Evolutionary conservation across 1,140 invertebrate species (phyloP), one percentile per base, ranked within the genome.

Genomic region (Zaprionus ghesquierei): DNA sequence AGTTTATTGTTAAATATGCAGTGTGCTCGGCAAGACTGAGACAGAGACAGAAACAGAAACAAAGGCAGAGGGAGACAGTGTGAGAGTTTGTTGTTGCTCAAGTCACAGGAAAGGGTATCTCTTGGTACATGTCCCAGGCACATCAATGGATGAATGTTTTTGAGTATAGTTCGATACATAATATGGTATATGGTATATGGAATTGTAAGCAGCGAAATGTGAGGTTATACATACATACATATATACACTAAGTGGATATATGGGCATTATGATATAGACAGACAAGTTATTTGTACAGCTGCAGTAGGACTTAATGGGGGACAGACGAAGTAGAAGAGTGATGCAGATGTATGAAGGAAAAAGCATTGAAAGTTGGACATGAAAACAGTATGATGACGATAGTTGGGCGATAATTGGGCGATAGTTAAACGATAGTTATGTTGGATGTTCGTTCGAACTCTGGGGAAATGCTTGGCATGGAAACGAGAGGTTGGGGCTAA

Each of bases 401-500:
- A 18, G 41, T 18, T 44, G 18, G 15, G 6, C 41, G 41, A 46
- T 46, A 46, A 18, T 46, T 46, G 41, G 18, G 15, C 38, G 38
- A 44, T 44, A 44, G 46, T 20, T 50, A 27, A 22, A 44, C 29
- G 27, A 49, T 25, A 33, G 29, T 33, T 33, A 33, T 31, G 12
- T 13, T 25, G 12, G 13, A 38, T 35, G 31, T 27, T 63, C 23
- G 23, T 18, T 29, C 23, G n/a, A 12, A n/a, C n/a, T n/a, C n/a
- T 56, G 2, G 22, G 46, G 18, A 49, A 35, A 35, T 66, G 63
- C 51, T 55, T 65, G 33, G 55, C 49, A 60, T 72, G 35, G 31
- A 3, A 41, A 8, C 2, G 35, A 35, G 12, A n/a, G 33, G 3
- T 25, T 51, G 22, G 49, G 58, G 65, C 55, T 62, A 41, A 54